A percentile compares a stretch with the other conserved stretches of the same genome.
phyloP scores from a whole-genome alignment of 2,113 vertebrate species.

The Castor canadensis region DNA sequence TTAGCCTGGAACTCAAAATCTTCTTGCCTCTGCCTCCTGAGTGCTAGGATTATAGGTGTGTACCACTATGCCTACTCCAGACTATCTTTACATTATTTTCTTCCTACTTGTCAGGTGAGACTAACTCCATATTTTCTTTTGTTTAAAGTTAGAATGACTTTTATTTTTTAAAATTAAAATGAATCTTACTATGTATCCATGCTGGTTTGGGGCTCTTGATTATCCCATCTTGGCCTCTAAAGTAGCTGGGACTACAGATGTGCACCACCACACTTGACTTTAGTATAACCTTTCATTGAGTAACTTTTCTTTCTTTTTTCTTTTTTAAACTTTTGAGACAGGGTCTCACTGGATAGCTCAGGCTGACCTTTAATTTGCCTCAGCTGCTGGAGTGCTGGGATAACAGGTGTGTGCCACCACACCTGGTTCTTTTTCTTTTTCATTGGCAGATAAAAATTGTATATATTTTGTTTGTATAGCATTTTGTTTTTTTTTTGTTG shows the following conservation, averaged over 20 bases:
- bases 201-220: background rate
- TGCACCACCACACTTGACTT: background rate
- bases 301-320: background rate
- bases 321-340: background rate
- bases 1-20: too few species aligned
- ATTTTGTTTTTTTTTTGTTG: background rate
- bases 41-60: too few species aligned
- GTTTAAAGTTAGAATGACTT: slow-evolving; percentile 35
- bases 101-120: background rate
- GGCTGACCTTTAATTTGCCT: background rate
- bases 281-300: background rate
- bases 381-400: background rate
- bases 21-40: too few species aligned
- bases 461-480: background rate
- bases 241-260: background rate
- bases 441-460: background rate
- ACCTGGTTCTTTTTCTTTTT: background rate
- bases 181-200: background rate
- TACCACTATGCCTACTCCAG: too few species aligned
- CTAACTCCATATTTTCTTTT: background rate
- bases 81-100: too few species aligned
- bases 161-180: background rate
- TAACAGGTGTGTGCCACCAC: background rate
- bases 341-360: background rate
- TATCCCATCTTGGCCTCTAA: background rate